Evolutionary conservation across 2,113 vertebrate genomes (phyloP).

Genomic region (Hippocampus abdominalis): DNA sequence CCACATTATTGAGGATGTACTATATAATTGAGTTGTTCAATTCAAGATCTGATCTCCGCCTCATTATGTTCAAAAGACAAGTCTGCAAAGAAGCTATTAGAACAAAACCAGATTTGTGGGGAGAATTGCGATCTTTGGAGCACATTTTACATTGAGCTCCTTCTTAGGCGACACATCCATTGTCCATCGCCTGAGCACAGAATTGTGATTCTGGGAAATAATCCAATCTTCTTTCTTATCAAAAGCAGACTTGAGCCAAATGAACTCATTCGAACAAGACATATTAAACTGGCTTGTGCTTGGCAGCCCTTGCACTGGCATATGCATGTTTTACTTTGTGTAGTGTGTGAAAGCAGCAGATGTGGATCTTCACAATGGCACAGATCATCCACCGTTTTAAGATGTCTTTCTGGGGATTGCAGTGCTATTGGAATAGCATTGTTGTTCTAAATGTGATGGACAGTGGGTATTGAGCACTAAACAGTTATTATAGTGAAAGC

Average conservation of each 20-base stretch:
- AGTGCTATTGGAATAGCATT: background rate
- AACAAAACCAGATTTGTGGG: background rate
- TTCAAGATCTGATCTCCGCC: background rate
- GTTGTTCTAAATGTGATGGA: background rate
- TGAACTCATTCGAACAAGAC: constrained; percentile 39
- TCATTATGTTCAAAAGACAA: background rate
- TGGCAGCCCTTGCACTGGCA: constrained; percentile 17
- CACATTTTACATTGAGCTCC: constrained; percentile 5
- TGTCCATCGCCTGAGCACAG: constrained; percentile 10
- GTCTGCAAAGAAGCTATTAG: background rate
- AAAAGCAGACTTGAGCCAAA: constrained; percentile 37
- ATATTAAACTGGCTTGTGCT: constrained; percentile 16
- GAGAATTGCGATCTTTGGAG: constrained; percentile 5
- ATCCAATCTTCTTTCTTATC: constrained; percentile 44
- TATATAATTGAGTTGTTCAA: background rate
- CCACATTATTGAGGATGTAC: background rate
- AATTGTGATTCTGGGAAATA: constrained; percentile 49
- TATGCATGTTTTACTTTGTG: constrained; percentile 18
- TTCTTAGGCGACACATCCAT: constrained; percentile 1
- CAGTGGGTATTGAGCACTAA: constrained; percentile 23
- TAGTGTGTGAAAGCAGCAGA: constrained; percentile 33
- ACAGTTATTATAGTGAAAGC: constrained; percentile 9
- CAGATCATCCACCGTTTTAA: constrained; percentile 21
- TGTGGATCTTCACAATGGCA: constrained; percentile 17
- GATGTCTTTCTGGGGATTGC: background rate